Base-by-base conservation (phyloP, 1,140 invertebrate species). In the Lethrus apterus region DNA sequence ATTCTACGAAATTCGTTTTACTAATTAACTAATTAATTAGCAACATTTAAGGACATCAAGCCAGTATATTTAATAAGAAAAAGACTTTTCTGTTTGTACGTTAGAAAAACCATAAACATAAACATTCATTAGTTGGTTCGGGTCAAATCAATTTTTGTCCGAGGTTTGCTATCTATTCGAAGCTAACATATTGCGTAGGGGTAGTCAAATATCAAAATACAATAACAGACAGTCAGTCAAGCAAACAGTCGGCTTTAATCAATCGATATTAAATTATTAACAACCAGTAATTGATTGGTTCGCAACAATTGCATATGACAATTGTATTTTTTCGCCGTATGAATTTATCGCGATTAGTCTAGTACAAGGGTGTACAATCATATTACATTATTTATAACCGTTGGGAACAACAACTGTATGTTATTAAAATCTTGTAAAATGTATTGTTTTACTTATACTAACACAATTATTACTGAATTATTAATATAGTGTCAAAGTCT, bases 161-260 rank as follows among this genome's bases (percentile, higher is more conserved):
- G 36, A 31, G 20, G 41, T 35, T 40, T 58, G 55, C 53, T 54
- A 48, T 51, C 30, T 41, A 48, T 51, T 41, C 21, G 32, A 14
- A n/a, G n/a, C 53, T 46, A 57, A 56, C 57, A 59, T 59, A 59
- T 59, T 57, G 57, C 57, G 55, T 59, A 57, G 57, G 57, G 57
- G 55, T 59, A 46, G 52, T 52, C 46, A 48, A 59, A 59, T 59
- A 57, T 57, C 55, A 57, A 59, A 59, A 57, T 57, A 59, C 55
- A 59, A 59, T 59, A 55, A 59, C 49, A 46, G 19, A 48, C 21
- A 43, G 48, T 43, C 41, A 36, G 8, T 44, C 55, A 57, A 44
- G 14, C 17, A 38, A 40, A 41, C 10, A 13, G 29, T 40, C 8
- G 23, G 13, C 30, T 13, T 8, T 46, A 35, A 50, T 49, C 36